phyloP scores from a whole-genome alignment of 2,797 vertebrate species.

The Cirrhinus mrigala region DNA sequence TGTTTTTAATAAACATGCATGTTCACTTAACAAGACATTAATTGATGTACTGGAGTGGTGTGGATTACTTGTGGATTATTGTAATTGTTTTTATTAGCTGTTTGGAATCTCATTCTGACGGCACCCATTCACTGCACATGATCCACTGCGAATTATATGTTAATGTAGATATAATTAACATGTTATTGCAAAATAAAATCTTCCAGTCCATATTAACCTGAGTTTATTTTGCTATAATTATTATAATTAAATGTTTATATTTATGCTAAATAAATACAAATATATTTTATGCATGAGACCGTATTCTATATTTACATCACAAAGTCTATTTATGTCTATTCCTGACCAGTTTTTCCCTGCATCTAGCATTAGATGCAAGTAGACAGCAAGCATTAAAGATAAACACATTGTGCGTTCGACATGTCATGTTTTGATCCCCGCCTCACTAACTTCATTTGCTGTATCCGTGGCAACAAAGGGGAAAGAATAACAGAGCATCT shows the following conservation, averaged over 20 bases:
- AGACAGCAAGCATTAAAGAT: constrained; percentile 9
- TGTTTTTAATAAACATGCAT: too few species aligned
- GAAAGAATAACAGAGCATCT: constrained; percentile 44
- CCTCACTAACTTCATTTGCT: constrained; percentile 41
- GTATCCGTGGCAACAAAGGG: constrained; percentile 52
- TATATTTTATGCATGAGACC: not conserved
- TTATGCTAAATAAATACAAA: not conserved
- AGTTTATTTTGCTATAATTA: not conserved
- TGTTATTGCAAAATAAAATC: not conserved
- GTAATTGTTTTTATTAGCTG: too few species aligned
- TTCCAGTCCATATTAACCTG: not conserved
- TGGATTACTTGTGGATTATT: too few species aligned
- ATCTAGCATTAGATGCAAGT: constrained; percentile 2
- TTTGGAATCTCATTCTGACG: too few species aligned
- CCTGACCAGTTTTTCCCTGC: not conserved
- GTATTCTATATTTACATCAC: constrained; percentile 4
- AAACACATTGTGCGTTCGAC: constrained; percentile 32
- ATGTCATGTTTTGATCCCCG: constrained; percentile 47
- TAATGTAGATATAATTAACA: not conserved
- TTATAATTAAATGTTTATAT: not conserved
- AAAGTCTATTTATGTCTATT: constrained; percentile 36
- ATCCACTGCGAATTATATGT: not conserved
- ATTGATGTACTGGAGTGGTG: too few species aligned
- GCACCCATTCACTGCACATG: too few species aligned
- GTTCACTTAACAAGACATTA: too few species aligned